Evolutionary conservation across 1,140 invertebrate species (phyloP).

Genomic region (silkworm (Bombyx mori)): DNA sequence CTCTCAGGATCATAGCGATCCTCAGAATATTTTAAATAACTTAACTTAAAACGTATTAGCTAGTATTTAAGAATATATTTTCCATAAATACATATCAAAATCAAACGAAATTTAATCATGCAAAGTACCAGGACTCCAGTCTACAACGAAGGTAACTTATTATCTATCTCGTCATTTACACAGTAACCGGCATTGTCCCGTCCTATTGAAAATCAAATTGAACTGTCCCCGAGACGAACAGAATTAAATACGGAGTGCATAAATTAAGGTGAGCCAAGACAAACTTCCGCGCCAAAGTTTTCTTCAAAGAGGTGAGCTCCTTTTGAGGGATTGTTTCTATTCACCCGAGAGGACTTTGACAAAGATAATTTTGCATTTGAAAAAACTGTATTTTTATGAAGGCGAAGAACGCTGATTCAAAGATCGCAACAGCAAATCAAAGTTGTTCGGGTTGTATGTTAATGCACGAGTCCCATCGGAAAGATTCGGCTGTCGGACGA

Average conservation of each 20-base stretch:
- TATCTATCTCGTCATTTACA: constrained; percentile 20
- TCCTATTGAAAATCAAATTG: constrained; percentile 50
- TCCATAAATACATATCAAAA: no score
- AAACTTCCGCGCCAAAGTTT: constrained; percentile 40
- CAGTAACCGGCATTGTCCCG: constrained; percentile 30
- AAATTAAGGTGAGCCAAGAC: constrained; percentile 50
- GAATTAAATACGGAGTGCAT: constrained; percentile 55
- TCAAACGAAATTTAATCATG: no score
- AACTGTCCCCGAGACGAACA: constrained; percentile 29
- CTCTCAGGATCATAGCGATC: no score
- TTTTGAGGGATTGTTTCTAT: constrained; percentile 40
- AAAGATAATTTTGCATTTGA: constrained; percentile 1
- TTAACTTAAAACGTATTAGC: no score
- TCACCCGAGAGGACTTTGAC: constrained; percentile 10
- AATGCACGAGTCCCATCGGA: constrained; percentile 46
- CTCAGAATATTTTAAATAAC: no score
- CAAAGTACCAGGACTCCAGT: constrained; percentile 10
- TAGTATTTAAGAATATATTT: no score
- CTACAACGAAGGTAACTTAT: constrained; percentile 20
- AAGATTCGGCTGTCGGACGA: constrained; percentile 44
- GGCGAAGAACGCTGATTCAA: neutral
- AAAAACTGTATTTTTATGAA: constrained; percentile 3
- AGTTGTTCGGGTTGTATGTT: constrained; percentile 35
- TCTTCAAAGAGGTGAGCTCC: constrained; percentile 39
- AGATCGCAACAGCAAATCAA: constrained; percentile 9